These are phyloP conservation scores for Drosophila seguyi DNA, from an alignment of 1,140 invertebrate species.

Conservation along the genomic window DNA sequence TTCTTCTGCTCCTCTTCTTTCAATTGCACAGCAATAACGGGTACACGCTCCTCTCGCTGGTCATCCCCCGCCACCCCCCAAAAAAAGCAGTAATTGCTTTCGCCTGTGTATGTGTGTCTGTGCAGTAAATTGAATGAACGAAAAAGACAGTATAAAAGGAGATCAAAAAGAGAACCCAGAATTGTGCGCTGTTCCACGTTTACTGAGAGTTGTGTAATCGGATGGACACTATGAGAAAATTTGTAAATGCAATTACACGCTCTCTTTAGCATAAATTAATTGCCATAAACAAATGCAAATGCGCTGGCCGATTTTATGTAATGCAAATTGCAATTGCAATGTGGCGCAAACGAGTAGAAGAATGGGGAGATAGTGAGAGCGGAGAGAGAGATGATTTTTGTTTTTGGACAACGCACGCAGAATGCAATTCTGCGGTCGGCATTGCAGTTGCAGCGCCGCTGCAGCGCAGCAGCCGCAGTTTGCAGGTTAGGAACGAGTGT, in stretches of 20 bases:
- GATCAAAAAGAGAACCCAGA: slow-evolving; percentile 55
- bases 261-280: slow-evolving; percentile 39
- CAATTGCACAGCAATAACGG: slow-evolving; percentile 77
- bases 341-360: slow-evolving; percentile 44
- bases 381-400: slow-evolving; percentile 21
- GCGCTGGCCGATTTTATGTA: slow-evolving; percentile 70
- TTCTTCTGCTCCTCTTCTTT: slow-evolving; percentile 49
- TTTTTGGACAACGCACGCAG: slow-evolving; percentile 60
- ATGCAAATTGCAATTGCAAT: slow-evolving; percentile 71
- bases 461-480: slow-evolving; percentile 55
- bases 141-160: slow-evolving; percentile 63
- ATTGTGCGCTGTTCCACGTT: slow-evolving; percentile 21
- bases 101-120: slow-evolving; percentile 32
- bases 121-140: slow-evolving; percentile 81
- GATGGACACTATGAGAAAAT: slow-evolving; percentile 11
- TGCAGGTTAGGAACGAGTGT: slow-evolving; percentile 80
- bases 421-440: slow-evolving; percentile 55
- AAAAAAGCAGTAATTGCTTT: slow-evolving; percentile 77
- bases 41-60: neutral
- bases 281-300: slow-evolving; percentile 70
- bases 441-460: slow-evolving; percentile 39
- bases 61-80: slow-evolving; percentile 7
- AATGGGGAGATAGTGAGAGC: slow-evolving; percentile 39
- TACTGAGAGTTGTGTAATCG: slow-evolving; percentile 68
- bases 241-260: slow-evolving; percentile 34